Evolutionary conservation across 2,888 invertebrate genomes (phyloP).

Genomic region (Elaeidobius kamerunicus): DNA sequence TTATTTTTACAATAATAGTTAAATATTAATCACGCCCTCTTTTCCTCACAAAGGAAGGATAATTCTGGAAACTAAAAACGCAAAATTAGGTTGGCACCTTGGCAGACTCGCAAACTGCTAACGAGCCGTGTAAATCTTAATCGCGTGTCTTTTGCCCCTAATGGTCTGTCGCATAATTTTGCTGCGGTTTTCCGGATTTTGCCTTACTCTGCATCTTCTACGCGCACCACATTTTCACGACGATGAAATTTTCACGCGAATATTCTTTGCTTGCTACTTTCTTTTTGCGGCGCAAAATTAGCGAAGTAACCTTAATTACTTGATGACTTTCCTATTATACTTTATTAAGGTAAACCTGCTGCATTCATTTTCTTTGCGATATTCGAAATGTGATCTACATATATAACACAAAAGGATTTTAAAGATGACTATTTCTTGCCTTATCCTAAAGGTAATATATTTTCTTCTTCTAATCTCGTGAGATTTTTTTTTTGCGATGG

Average conservation of each 20-base stretch:
- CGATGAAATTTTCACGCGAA: neutral
- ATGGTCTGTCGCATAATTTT: conserved; percentile 25
- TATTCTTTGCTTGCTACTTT: neutral
- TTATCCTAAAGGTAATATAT: too few species aligned
- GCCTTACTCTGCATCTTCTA: conserved; percentile 20
- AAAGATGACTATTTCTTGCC: too few species aligned
- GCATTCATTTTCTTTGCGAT: too few species aligned
- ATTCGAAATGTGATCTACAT: too few species aligned
- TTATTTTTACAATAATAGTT: too few species aligned
- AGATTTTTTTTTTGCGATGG: too few species aligned
- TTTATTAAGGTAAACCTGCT: too few species aligned
- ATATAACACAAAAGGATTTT: too few species aligned
- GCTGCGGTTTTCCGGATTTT: conserved; percentile 23
- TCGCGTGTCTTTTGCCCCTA: conserved; percentile 21
- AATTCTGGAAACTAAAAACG: conserved; percentile 10
- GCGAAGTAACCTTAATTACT: neutral
- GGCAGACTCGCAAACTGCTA: conserved; percentile 21
- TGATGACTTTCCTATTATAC: too few species aligned
- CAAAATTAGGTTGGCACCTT: conserved; percentile 22
- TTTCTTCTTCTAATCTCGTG: too few species aligned
- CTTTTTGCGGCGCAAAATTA: neutral
- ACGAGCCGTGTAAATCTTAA: conserved; percentile 29
- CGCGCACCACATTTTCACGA: neutral
- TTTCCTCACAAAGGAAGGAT: too few species aligned
- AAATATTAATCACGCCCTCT: too few species aligned